phyloP scores from a whole-genome alignment of 2,888 invertebrate species.

The Stratiomys singularior region DNA sequence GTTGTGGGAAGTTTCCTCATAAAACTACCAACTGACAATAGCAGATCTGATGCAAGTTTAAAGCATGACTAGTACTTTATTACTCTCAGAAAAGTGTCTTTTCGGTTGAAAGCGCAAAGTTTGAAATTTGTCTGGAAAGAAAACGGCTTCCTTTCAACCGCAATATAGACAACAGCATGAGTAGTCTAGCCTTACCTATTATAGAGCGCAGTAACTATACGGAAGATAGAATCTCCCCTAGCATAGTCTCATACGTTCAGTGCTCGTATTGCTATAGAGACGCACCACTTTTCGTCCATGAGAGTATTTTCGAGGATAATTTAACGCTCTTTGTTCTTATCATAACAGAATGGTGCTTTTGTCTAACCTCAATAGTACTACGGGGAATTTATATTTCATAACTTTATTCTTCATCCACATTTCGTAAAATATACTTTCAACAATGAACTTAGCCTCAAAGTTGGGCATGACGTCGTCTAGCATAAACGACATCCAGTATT shows the following conservation, averaged over 20 bases:
- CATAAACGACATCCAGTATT: neutral
- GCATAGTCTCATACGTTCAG: too few species aligned
- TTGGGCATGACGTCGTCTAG: neutral
- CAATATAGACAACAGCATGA: neutral
- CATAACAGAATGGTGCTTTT: conserved; percentile 27
- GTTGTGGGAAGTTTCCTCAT: conserved; percentile 29
- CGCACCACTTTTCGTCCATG: neutral
- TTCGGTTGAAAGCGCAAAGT: conserved; percentile 14
- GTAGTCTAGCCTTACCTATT: neutral
- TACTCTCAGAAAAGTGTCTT: conserved; percentile 11
- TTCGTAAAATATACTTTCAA: neutral
- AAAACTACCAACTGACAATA: conserved; percentile 26
- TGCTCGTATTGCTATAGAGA: neutral
- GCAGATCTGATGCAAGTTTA: conserved; percentile 25
- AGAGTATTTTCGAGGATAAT: conserved; percentile 23
- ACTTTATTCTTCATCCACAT: conserved; percentile 2
- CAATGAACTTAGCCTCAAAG: neutral
- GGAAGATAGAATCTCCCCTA: neutral
- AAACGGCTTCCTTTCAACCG: conserved; percentile 20
- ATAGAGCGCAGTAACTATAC: neutral
- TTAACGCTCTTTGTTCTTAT: conserved; percentile 42
- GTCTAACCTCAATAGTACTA: conserved; percentile 15
- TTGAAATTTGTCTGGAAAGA: conserved; percentile 27
- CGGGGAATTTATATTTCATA: conserved; percentile 5
- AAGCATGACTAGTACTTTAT: conserved; percentile 1